Evolutionary conservation across 1,140 invertebrate genomes (phyloP), one percentile per base, ranked within the genome.

Genomic region (Subanguina moxae): DNA sequence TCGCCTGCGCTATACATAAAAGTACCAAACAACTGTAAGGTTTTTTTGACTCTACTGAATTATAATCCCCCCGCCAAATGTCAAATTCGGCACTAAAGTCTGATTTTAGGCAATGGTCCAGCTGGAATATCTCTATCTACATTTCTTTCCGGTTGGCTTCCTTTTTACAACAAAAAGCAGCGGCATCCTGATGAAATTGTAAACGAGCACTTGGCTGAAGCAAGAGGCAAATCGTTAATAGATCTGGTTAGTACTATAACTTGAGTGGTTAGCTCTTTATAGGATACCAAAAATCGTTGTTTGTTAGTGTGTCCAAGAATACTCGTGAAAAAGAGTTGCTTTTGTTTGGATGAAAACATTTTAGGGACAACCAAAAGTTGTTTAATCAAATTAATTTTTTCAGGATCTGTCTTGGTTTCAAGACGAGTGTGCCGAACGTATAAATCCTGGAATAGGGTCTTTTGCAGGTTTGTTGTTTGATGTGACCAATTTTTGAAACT

Each of bases 91-190:
- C 3, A 38, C 11, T 38, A 38, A 38, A 38, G n/a, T n/a, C 32
- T 38, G 11, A 38, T 38, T 78, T 25, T 43, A 78, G 77, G 77
- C 25, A 79, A 79, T 66, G 77, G 77, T 23, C 77, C 77, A n/a
- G 78, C 77, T 25, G 77, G 77, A 23, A 57, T 79, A 27, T 70
- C 76, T 13, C 59, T 79, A 17, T 78, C 77, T n/a, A 57, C 78
- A 27, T 79, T 79, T 59, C 67, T 79, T 21, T 75, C 77, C n/a
- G 77, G 77, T 8, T 73, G 78, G 72, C 68, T 62, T 32, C 77
- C 77, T 7, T 78, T 64, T 63, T 79, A 79, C 71, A 64, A 80
- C 62, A 21, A 38, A 3, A 52, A 32, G 38, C 59, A 64, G n/a
- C 68, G 65, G 9, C 77, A 78, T 67, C 78, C 76, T 15, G 70